Evolutionary conservation across 1,140 invertebrate genomes (phyloP), one percentile per base, ranked within the genome.

Genomic region (Maconellicoccus hirsutus): DNA sequence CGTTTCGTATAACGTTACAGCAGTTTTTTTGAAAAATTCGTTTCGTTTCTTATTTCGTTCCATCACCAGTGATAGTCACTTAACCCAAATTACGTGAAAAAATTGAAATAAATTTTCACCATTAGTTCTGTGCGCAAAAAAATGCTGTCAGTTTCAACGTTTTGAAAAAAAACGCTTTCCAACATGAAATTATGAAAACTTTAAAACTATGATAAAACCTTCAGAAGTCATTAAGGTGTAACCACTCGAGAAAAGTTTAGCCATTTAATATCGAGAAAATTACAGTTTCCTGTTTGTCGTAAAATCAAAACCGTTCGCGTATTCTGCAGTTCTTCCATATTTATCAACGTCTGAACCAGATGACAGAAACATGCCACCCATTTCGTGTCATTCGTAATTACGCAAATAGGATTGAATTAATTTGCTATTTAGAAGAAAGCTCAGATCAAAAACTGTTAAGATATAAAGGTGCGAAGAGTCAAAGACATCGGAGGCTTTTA

Each of bases 271-370:
- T 14, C 42, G 12, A 52, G 42, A 52, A 52, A 52, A 52, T 52
- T 52, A 52, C 42, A 52, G 42, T 52, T 52, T 16, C 42, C 12
- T 19, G 42, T 52, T 52, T 19, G 42, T 52, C 42, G 42, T 52
- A 52, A 52, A 52, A 19, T 52, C 42, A 52, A 52, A 52, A 52
- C 42, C 42, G 12, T 14, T 16, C 42, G 42, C 42, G 12, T 14
- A 52, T 52, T 52, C 42, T 16, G 42, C 42, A 52, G 42, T 19
- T 52, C 29, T 33, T 52, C n/a, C n/a, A 19, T 52, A 52, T 66
- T 66, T 66, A 26, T 66, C 61, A 66, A 66, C 61, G 61, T 66
- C 61, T 26, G 61, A 23, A 66, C 61, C 61, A 66, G 61, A 66
- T 66, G 61, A 66, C 22, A 26, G 25, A 66, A 66, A 25, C 25